phyloP scores from a whole-genome alignment of 1,140 invertebrate genomes.

The Battus philenor region DNA sequence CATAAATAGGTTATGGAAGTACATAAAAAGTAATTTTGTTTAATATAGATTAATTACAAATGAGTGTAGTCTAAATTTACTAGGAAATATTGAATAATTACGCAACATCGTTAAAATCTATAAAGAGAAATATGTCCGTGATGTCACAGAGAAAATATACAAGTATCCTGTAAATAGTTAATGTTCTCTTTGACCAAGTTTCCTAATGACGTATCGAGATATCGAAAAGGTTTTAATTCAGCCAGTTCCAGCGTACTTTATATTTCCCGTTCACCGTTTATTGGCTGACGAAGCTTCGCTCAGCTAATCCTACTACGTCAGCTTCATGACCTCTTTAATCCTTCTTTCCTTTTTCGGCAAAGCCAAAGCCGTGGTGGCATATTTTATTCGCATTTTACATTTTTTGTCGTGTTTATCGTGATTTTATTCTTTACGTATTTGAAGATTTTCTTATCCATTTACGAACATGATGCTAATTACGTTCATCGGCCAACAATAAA shows the following conservation, averaged over 20 bases:
- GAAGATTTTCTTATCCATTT: background rate
- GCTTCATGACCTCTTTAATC: slow-evolving; percentile 64
- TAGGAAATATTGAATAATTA: too few species aligned
- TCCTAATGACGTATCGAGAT: slow-evolving; percentile 4
- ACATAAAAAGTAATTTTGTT: too few species aligned
- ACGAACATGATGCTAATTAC: background rate
- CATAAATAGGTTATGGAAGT: too few species aligned
- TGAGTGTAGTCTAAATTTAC: too few species aligned
- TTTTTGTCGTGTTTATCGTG: slow-evolving; percentile 37
- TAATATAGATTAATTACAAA: too few species aligned
- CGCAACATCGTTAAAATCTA: too few species aligned
- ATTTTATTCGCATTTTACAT: slow-evolving; percentile 46
- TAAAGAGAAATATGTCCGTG: too few species aligned
- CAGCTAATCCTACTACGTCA: slow-evolving; percentile 62
- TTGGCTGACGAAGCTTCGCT: slow-evolving; percentile 49
- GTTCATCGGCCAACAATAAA: too few species aligned
- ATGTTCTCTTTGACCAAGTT: too few species aligned
- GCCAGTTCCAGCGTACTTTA: slow-evolving; percentile 11
- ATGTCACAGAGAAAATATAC: too few species aligned
- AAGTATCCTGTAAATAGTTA: too few species aligned
- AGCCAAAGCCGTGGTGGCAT: slow-evolving; percentile 30
- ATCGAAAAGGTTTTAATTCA: background rate
- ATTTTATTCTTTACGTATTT: too few species aligned
- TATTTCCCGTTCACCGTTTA: slow-evolving; percentile 41
- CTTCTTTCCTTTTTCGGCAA: slow-evolving; percentile 54